Percentiles rank a stretch among this genome's conserved stretches.
phyloP scores from a whole-genome alignment of 2,113 vertebrate species.

The Silurus asotus region DNA sequence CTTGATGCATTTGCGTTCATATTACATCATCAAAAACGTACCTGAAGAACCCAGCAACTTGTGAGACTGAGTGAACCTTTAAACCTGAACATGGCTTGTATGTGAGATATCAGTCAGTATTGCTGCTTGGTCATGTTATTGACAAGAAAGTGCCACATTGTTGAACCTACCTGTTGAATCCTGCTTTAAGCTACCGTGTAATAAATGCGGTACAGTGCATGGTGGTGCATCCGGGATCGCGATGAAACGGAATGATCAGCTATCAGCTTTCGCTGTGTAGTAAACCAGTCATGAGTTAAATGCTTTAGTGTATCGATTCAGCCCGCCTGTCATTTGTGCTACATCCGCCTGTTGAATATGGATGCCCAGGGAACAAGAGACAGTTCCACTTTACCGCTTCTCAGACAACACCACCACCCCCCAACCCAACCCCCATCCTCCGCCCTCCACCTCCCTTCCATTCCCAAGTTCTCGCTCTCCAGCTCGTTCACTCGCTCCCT shows the following conservation, averaged over 20 bases:
- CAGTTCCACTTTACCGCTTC: conserved; percentile 38
- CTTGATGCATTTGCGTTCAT: too few relatives aligned
- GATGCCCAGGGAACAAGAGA: conserved; percentile 39
- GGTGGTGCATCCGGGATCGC: background rate
- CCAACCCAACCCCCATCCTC: background rate
- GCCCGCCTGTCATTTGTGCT: conserved; percentile 41
- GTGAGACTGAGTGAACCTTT: background rate
- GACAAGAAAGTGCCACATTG: background rate
- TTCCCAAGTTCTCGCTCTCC: background rate
- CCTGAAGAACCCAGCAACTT: too few relatives aligned
- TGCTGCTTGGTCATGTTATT: background rate
- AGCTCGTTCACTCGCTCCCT: conserved; percentile 1
- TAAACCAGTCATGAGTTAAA: conserved; percentile 39
- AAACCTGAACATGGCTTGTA: background rate
- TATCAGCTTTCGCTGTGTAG: conserved; percentile 8
- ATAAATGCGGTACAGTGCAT: background rate
- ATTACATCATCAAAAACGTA: too few relatives aligned
- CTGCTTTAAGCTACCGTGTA: background rate
- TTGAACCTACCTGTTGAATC: background rate
- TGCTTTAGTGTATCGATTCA: conserved; percentile 45
- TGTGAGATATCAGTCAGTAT: background rate
- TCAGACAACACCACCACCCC: background rate
- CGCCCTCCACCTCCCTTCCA: background rate
- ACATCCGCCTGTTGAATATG: conserved; percentile 46
- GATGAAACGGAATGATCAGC: conserved; percentile 30